Conservation (phyloP, 2,888 invertebrate genomes). For the Lobophora halterata region DNA sequence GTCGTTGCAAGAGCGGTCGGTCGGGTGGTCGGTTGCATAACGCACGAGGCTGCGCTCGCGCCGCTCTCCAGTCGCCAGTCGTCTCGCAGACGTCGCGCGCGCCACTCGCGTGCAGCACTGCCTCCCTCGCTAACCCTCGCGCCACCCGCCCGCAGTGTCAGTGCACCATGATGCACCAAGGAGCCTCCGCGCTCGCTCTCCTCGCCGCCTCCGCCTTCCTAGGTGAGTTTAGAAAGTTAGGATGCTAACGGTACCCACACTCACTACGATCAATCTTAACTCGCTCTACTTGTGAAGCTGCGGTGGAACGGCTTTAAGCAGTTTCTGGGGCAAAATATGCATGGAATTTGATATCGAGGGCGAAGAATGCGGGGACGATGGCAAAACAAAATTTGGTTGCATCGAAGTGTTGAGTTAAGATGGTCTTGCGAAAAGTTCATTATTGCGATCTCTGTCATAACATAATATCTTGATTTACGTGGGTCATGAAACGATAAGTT, state of each 20-base stretch:
- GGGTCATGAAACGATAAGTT: too few relatives aligned
- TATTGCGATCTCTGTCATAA: too few relatives aligned
- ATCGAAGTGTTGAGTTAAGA: too few relatives aligned
- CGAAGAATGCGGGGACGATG: slow-evolving; percentile 1
- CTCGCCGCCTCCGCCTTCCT: slow-evolving; percentile 18
- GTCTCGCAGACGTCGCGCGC: slow-evolving; percentile 9
- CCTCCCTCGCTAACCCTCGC: too few relatives aligned
- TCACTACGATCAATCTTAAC: slow-evolving; percentile 24
- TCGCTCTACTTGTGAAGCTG: slow-evolving; percentile 19
- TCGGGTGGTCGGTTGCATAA: slow-evolving; percentile 21
- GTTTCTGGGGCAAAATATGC: slow-evolving; percentile 13
- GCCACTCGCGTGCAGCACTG: too few relatives aligned
- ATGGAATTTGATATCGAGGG: slow-evolving; percentile 7
- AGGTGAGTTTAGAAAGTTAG: slow-evolving; percentile 27
- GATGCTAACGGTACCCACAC: slow-evolving; percentile 29
- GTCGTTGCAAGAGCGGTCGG: slow-evolving; percentile 5
- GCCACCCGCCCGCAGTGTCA: slow-evolving; percentile 16
- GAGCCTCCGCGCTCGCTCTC: slow-evolving; percentile 14
- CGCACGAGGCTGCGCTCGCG: slow-evolving; percentile 33
- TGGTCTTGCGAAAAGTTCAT: too few relatives aligned
- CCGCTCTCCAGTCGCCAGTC: slow-evolving; percentile 6
- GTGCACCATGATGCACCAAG: slow-evolving; percentile 21
- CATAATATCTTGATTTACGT: too few relatives aligned
- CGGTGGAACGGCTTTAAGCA: slow-evolving; percentile 1
- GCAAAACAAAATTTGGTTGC: too few relatives aligned